Conservation (phyloP, 2,113 vertebrate species). For the Antechinus flavipes region DNA sequence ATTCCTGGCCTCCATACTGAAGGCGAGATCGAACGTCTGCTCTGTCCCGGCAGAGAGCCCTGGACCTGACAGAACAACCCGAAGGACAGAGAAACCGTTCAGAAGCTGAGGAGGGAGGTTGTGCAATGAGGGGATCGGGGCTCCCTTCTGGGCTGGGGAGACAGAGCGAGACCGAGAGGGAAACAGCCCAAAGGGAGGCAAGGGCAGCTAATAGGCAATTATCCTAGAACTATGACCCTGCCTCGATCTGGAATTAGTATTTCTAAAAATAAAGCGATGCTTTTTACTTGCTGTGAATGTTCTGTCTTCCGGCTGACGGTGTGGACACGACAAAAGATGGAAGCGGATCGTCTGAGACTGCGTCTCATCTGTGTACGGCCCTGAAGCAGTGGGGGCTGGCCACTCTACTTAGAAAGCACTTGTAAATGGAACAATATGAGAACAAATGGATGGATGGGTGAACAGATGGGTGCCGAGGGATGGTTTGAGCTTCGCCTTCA, state of each 20-base stretch:
- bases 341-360: background rate
- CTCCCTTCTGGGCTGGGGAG: background rate
- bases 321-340: background rate
- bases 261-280: constrained; percentile 42
- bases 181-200: background rate
- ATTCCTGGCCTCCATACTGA: background rate
- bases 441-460: background rate
- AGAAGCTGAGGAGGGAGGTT: background rate
- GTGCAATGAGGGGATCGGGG: fast-evolving
- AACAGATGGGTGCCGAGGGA: background rate
- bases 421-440: background rate
- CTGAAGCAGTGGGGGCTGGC: background rate
- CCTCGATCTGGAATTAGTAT: background rate
- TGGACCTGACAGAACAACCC: background rate
- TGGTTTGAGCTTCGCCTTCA: background rate
- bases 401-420: background rate
- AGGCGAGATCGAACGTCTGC: background rate
- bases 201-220: constrained; percentile 28
- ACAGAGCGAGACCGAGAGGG: background rate
- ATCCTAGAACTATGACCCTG: background rate
- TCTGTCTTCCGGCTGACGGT: background rate
- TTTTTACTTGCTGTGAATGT: background rate
- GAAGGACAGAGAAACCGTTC: background rate
- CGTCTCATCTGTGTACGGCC: background rate
- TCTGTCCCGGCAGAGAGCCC: background rate